Base-by-base conservation (phyloP, 2,113 vertebrate genomes). In the Oceanites oceanicus region DNA sequence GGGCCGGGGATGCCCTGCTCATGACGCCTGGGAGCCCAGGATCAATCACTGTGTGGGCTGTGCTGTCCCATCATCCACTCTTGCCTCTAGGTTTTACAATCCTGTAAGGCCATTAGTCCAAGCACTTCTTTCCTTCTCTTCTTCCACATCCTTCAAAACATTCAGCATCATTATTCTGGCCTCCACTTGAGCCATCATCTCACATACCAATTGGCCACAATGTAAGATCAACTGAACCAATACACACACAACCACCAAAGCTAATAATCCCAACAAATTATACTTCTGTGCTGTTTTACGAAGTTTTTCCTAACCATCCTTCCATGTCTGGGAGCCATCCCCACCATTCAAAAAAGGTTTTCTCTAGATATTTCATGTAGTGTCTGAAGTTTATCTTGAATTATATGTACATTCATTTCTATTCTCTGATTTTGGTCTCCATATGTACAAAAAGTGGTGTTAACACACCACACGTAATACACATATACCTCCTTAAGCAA, bases 1-100 rank as follows among this genome's bases (percentile, higher is more conserved):
- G 11, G 21, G 10, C 34, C 0, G 3, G 1, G 2, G 21, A 25
- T n/a, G 38, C 49, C 13, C 21, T 74, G 27, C 26, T 70, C 7
- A 10, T 59, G 30, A 30, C 15, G 70, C 13, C 52, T 66, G 45
- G 58, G 45, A 82, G 8, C 22, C 47, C 27, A 25, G 29, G 15
- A 44, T 83, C 23, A 56, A 11, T 62, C 16, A 45, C 5, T 66
- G 7, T 1, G 2, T 27, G 52, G 32, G 30, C 38, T 61, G 30
- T 59, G 23, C 26, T 55, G 32, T 67, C 23, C 13, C 40, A 30
- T 67, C 3, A 36, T 27, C 15, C 3, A 0, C 55, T 55, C 32
- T 83, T 61, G 22, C 25, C 19, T 77, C 38, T 30, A 15, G 13
- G 11, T 44, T 90, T 77, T 82, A 14, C 42, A 67, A 44, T 77